phyloP scores from a whole-genome alignment of 2,113 vertebrate genomes.

The Barbus barbus region DNA sequence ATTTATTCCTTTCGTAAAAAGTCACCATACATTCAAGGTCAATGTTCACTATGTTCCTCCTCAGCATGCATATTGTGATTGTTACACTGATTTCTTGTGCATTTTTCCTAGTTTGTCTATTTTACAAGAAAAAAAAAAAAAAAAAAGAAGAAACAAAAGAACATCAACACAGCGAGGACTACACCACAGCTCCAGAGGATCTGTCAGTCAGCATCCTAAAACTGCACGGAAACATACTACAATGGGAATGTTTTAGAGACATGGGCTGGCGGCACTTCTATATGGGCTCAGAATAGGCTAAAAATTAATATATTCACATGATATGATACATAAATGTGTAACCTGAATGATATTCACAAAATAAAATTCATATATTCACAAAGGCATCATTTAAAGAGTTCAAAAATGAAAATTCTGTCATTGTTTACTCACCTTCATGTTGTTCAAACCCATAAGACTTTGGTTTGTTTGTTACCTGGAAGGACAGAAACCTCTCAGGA shows the following conservation, averaged over 20 bases:
- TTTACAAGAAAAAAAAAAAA: conserved; percentile 43
- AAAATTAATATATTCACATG: not conserved
- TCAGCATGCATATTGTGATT: conserved; percentile 80
- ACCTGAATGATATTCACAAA: not conserved
- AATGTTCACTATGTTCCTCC: conserved; percentile 74
- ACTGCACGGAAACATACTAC: conserved; percentile 31
- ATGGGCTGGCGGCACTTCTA: not conserved
- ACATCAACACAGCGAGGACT: conserved; percentile 50
- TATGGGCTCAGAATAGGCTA: not conserved
- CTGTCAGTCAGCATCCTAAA: conserved; percentile 37
- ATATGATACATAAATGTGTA: not conserved
- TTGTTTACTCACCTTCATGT: too few relatives aligned
- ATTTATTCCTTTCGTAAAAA: conserved; percentile 83
- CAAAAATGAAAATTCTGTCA: too few relatives aligned
- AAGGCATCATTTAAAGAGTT: not conserved
- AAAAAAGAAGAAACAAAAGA: conserved; percentile 32
- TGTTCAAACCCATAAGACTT: too few relatives aligned
- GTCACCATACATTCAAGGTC: conserved; percentile 83
- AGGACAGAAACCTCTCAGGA: too few relatives aligned
- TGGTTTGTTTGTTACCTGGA: too few relatives aligned
- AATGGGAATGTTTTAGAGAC: conserved; percentile 19
- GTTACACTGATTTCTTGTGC: conserved; percentile 63
- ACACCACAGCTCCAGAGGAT: conserved; percentile 53
- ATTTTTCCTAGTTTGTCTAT: conserved; percentile 59
- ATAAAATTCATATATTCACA: not conserved